Evolutionary conservation across 2,113 vertebrate species (phyloP).

Genomic region (Zootoca vivipara): DNA sequence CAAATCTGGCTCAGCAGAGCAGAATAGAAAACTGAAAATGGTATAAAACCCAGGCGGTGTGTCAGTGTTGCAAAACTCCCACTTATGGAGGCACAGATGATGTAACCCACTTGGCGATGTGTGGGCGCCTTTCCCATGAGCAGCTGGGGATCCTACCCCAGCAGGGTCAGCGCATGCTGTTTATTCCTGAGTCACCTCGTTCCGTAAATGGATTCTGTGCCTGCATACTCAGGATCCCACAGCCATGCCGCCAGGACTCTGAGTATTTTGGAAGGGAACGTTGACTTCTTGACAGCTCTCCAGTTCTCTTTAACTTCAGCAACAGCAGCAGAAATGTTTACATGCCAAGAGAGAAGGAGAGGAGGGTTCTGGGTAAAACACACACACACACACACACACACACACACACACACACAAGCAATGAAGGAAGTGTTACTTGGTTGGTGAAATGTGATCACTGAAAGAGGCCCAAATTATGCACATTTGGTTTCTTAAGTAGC

Average conservation of each 20-base stretch:
- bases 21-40: not conserved
- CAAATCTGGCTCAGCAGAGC: not conserved
- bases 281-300: not conserved
- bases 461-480: not conserved
- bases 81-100: not conserved
- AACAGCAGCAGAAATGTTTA: not conserved
- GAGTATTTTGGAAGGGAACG: not conserved
- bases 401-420: accelerated
- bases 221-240: not conserved
- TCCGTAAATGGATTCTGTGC: not conserved
- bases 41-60: not conserved
- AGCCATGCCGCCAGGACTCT: accelerated
- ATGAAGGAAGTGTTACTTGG: not conserved
- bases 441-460: not conserved
- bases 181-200: not conserved
- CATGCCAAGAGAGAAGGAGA: not conserved
- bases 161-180: accelerated
- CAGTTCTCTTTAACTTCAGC: too few species aligned
- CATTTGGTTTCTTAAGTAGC: not conserved
- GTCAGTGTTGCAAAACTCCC: not conserved
- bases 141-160: not conserved
- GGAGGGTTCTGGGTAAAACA: not conserved
- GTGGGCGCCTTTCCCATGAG: not conserved
- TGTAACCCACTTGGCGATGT: not conserved
- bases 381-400: too few species aligned